phyloP scores from a whole-genome alignment of 2,797 vertebrate genomes.

The Gobio occitaniae region DNA sequence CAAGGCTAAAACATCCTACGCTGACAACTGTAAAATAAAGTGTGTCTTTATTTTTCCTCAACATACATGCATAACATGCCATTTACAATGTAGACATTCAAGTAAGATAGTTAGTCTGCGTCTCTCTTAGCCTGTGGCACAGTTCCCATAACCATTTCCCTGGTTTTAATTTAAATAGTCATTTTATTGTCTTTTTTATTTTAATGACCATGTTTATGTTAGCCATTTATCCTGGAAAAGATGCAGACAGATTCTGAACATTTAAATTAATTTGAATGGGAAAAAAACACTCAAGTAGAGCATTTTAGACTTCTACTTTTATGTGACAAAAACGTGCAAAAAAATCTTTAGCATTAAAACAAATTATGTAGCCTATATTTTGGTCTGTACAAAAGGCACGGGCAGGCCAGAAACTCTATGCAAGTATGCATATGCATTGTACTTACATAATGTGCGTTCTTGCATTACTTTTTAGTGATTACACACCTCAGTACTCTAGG shows the following conservation, averaged over 20 bases:
- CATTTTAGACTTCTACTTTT: not conserved
- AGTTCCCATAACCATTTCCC: not conserved
- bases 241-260: slow-evolving; percentile 3
- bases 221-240: slow-evolving; percentile 15
- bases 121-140: not conserved
- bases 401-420: not conserved
- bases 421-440: not conserved
- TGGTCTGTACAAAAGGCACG: not conserved
- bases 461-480: not conserved
- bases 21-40: not conserved
- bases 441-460: not conserved
- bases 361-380: not conserved
- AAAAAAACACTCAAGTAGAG: not conserved
- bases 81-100: not conserved
- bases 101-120: not conserved
- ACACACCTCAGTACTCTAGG: not conserved
- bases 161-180: slow-evolving; percentile 27
- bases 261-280: not conserved
- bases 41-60: not conserved
- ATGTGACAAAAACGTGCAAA: not conserved
- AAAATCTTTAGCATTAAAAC: not conserved
- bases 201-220: slow-evolving; percentile 22
- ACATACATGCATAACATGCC: not conserved
- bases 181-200: slow-evolving; percentile 33
- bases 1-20: not conserved